A percentile compares a stretch with the other conserved stretches of the same genome.
Evolutionary conservation across 2,113 vertebrate species (phyloP).

Genomic region (Spea bombifrons): DNA sequence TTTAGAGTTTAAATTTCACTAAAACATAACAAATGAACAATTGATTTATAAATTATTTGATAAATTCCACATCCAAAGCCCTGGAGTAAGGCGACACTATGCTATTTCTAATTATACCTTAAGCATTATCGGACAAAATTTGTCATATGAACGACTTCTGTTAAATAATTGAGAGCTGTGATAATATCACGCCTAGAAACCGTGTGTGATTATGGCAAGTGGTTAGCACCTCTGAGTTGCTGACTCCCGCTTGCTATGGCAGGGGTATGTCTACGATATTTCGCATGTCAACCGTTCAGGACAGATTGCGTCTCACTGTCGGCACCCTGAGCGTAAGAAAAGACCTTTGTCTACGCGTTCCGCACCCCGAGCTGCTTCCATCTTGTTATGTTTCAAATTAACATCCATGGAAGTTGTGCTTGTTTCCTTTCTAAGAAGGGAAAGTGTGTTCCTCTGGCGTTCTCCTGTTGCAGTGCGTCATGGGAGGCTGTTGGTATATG

Average conservation of each 20-base stretch:
- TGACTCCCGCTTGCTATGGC: neutral
- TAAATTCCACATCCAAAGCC: too few species aligned
- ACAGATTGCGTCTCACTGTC: slow-evolving; percentile 12
- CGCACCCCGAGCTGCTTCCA: slow-evolving; percentile 1
- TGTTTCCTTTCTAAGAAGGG: slow-evolving; percentile 31
- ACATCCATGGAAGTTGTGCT: slow-evolving; percentile 20
- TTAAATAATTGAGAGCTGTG: neutral
- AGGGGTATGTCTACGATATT: slow-evolving; percentile 18
- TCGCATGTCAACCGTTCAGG: slow-evolving; percentile 6
- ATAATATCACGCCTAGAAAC: neutral
- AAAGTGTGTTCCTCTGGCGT: slow-evolving; percentile 24
- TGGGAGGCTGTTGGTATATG: slow-evolving; percentile 47
- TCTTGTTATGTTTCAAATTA: slow-evolving; percentile 32
- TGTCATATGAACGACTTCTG: too few species aligned
- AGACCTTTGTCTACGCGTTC: slow-evolving; percentile 23
- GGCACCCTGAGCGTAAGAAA: slow-evolving; percentile 6
- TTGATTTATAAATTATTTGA: too few species aligned
- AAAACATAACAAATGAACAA: too few species aligned
- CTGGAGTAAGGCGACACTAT: too few species aligned
- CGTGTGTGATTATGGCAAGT: neutral
- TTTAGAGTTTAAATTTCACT: too few species aligned
- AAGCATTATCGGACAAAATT: too few species aligned
- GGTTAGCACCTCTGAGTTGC: slow-evolving; percentile 7
- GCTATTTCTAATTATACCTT: too few species aligned
- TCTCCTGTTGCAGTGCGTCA: slow-evolving; percentile 32